Base-by-base conservation (phyloP, 2,888 invertebrate genomes). In the Venusia cambrica region DNA sequence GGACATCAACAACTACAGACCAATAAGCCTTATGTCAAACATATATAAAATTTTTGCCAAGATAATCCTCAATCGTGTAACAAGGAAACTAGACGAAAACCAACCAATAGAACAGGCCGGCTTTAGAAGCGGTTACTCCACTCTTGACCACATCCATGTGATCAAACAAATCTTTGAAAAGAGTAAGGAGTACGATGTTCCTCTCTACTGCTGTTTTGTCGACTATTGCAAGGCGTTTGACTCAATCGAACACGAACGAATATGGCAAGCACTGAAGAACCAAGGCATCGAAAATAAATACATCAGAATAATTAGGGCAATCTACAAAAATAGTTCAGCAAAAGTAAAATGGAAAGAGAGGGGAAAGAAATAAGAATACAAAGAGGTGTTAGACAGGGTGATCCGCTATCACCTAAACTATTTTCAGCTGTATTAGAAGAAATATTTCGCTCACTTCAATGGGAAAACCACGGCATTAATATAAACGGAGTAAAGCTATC, bases 201-300 rank as follows among this genome's bases (percentile, higher is more conserved):
- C 21, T 3, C 34, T 34, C 8, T 44, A 36, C 28, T 41, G 28
- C 13, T 46, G 33, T n/a, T 48, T 48, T 21, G 26, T 45, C 1
- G 45, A 48, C n/a, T 48, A 42, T 12, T 6, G 17, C n/a, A 48
- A 48, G 10, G 44, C 39, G 1, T 45, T 48, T 9, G 43, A 46
- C 15, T 33, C 44, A 8, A n/a, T 44, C 17, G 34, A 49, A 20
- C 38, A 32, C 31, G 21, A 34, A 25, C 2, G 2, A 16, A 16
- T 16, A 16, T 16, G 16, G 16, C 4, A 16, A 5, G 16, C 16
- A 5, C 16, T 16, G 5, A n/a, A 16, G 5, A 16, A 16, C 5
- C 16, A 16, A 16, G 16, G 5, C 2, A 5, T 16, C 2, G 16
- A 16, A 16, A 16, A n/a, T 2, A 16, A 2, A 5, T 16, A 16